Percentiles rank a stretch among this genome's conserved stretches.
phyloP scores from a whole-genome alignment of 2,888 invertebrate species.

The Euspilapteryx auroguttella region DNA sequence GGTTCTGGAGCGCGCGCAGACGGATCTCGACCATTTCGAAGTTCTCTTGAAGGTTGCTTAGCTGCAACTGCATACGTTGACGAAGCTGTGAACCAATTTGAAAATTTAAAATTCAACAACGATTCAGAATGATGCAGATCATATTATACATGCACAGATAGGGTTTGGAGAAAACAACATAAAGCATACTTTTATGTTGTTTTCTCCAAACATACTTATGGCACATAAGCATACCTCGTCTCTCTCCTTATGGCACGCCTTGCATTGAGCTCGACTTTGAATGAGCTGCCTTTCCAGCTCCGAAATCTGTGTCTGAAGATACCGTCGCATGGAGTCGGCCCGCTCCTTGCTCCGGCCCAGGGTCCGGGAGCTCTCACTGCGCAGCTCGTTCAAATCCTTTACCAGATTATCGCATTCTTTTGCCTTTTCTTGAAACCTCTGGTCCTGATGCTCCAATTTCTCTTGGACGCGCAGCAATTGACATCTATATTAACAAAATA shows the following conservation, averaged over 20 bases:
- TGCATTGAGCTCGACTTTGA: constrained; percentile 34
- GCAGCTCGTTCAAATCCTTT: constrained; percentile 28
- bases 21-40: constrained; percentile 69
- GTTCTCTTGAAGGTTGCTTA: constrained; percentile 67
- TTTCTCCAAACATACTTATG: background rate
- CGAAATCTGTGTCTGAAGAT: constrained; percentile 34
- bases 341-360: constrained; percentile 26
- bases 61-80: constrained; percentile 70
- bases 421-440: constrained; percentile 24
- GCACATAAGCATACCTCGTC: constrained; percentile 23
- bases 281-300: constrained; percentile 39
- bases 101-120: too few relatives aligned
- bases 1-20: constrained; percentile 64
- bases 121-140: too few relatives aligned
- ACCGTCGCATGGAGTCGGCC: constrained; percentile 28
- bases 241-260: constrained; percentile 36
- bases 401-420: constrained; percentile 19
- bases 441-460: constrained; percentile 24
- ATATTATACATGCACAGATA: too few relatives aligned
- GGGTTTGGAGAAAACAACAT: too few relatives aligned
- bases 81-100: constrained; percentile 47
- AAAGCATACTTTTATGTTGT: too few relatives aligned
- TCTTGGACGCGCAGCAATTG: constrained; percentile 22
- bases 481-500: constrained; percentile 15
- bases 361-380: constrained; percentile 21